These are phyloP conservation scores for Dromiciops gliroides DNA, from an alignment of 2,113 vertebrate species.

Conservation along the genomic window DNA sequence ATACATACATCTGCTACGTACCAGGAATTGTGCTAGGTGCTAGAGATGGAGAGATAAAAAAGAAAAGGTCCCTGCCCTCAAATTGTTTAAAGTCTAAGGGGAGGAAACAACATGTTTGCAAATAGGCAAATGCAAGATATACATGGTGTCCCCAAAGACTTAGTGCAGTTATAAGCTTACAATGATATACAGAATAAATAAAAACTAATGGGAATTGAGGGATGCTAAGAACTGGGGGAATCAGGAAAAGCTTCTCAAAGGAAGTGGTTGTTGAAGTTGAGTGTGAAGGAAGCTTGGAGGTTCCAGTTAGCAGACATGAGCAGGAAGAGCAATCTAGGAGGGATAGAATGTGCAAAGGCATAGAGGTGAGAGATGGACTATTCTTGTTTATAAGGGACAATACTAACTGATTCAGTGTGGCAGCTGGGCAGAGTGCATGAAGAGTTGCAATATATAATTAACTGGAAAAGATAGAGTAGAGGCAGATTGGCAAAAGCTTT, in stretches of 20 bases:
- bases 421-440: neutral
- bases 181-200: neutral
- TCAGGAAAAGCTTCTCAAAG: neutral
- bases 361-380: neutral
- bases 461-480: neutral
- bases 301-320: neutral
- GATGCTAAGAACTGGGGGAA: neutral
- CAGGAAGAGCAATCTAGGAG: neutral
- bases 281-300: neutral
- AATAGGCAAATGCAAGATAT: neutral
- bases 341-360: neutral
- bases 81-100: neutral
- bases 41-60: neutral
- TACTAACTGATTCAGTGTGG: neutral
- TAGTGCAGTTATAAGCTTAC: neutral
- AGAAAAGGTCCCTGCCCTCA: no score
- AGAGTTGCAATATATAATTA: neutral
- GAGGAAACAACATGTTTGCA: neutral
- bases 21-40: neutral
- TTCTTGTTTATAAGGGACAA: neutral
- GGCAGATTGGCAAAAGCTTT: neutral
- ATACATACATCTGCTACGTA: neutral
- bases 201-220: neutral
- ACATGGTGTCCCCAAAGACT: neutral
- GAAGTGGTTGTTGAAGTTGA: neutral